Evolutionary conservation across 2,113 vertebrate species (phyloP), one percentile per base, ranked within the genome.

Genomic region (Panthera uncia): DNA sequence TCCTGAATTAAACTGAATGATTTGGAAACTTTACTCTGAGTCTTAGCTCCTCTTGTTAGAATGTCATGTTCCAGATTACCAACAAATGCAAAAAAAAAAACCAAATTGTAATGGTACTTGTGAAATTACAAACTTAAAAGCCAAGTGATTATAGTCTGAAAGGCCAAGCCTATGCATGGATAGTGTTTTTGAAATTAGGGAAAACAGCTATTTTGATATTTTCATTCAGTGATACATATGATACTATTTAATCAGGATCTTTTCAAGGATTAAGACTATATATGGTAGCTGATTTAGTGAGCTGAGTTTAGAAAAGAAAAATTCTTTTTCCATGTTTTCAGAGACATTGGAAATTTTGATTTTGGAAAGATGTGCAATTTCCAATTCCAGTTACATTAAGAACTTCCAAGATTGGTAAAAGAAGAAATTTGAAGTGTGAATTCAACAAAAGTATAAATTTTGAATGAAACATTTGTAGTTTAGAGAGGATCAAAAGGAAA

Each of bases 401-500:
- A 96, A 86, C 52, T 95, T 86, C 13, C 48, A 94, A 91, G 93
- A 92, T 33, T 27, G 25, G 23, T 57, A 57, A 45, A 74, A 82
- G 84, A 84, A 45, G 16, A 74, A 90, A 95, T 36, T 33, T 81
- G 9, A 89, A 92, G 23, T 73, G 5, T 76, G 25, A 92, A 89
- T 82, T 89, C 57, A 96, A 95, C 33, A 82, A 81, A 95, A 85
- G 65, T 81, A 81, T 38, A 41, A 86, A 92, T 71, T 61, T 13
- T n/a, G 45, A 80, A 79, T 94, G 61, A 89, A 83, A 73, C 6
- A 63, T 65, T 95, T 48, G 36, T 45, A 92, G 27, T 68, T 95
- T 96, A 94, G 29, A 71, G n/a, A 78, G 80, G 23, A 90, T 57
- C 1, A 88, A 97, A 96, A 87, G 27, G 16, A 94, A 93, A 86